Evolutionary conservation across 2,888 invertebrate species (phyloP), one percentile per base, ranked within the genome.

Genomic region (Agrotis ipsilon): DNA sequence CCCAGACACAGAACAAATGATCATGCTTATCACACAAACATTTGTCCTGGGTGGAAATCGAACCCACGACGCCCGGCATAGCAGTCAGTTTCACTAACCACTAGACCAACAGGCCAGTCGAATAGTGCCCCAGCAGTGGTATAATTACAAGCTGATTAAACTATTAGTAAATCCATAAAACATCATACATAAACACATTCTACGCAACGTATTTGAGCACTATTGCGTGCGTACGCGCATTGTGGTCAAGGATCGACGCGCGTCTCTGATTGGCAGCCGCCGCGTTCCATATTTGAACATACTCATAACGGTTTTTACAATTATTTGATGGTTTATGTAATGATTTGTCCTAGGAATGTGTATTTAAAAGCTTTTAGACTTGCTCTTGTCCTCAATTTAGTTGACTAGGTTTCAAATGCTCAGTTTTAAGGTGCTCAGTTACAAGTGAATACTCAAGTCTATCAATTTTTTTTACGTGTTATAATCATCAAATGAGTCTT

Each of bases 221-320:
- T 68, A 75, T 80, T 83, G 76, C 81, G 70, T 79, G 78, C 74
- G 72, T 49, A 11, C 54, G 80, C 73, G 81, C 83, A 87, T 84
- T 67, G 60, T 78, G 87, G 87, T 87, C 87, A 87, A 87, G 87
- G 86, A 75, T 70, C 51, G 7, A 59, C 55, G 60, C 75, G 32
- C 39, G 71, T 19, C 62, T 68, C 79, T 63, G 72, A 87, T 87
- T 87, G 88, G 87, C 54, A 46, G 73, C 14, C 62, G 49, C 66
- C 32, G 54, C 81, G 84, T 84, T 80, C 87, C 79, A 80, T 84
- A 81, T 87, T 82, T 84, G 80, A 82, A 77, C 81, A 63, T 21
- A 65, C 64, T 85, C 68, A 62, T 69, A 79, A 81, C 83, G 79
- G 80, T 75, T 86, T 86, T 87, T 82, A 80, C 81, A 75, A 71